Conservation (phyloP, 37 sponge, comb jelly and placozoan genomes). For the Crambe crambe region DNA sequence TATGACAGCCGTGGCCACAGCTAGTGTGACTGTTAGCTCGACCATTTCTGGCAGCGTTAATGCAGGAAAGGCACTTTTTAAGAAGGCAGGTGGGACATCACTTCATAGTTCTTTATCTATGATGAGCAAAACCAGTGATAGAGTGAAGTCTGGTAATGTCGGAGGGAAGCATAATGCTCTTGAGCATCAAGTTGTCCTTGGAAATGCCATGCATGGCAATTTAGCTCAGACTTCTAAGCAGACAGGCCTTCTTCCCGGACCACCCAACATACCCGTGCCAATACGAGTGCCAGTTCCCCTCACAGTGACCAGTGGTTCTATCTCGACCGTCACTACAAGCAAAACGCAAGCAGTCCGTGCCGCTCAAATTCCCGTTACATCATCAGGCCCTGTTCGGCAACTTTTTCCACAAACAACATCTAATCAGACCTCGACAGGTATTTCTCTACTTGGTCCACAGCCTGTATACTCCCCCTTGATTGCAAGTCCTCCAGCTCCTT, state of each 20-base stretch:
- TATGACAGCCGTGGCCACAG: background rate
- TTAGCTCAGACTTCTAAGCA: too few species aligned
- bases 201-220: background rate
- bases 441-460: background rate
- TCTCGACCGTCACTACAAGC: background rate
- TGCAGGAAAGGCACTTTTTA: background rate
- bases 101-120: background rate
- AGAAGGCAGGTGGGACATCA: background rate
- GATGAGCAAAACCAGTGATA: background rate
- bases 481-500: background rate
- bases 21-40: background rate
- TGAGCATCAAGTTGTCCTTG: background rate
- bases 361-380: too few species aligned
- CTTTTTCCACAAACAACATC: background rate
- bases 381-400: background rate
- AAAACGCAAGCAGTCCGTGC: background rate
- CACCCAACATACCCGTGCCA: background rate
- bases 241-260: background rate
- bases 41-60: background rate
- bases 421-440: background rate
- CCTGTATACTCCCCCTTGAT: background rate
- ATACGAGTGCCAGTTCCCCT: background rate
- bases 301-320: background rate
- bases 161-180: background rate
- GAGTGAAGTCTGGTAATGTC: background rate